These are phyloP conservation scores for Morpho helenor DNA, from an alignment of 2,888 invertebrate species.

Conservation along the genomic window DNA sequence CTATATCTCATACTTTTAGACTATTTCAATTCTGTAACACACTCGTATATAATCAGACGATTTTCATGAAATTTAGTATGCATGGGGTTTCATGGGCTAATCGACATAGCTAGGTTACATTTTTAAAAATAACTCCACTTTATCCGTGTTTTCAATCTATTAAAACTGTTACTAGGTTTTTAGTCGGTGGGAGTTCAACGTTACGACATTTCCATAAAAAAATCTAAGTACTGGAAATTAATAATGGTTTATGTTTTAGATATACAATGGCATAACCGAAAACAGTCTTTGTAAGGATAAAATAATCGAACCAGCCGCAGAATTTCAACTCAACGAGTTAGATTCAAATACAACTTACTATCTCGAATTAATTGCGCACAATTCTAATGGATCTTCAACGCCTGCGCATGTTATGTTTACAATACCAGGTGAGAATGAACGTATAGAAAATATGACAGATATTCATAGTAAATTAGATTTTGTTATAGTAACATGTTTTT, in stretches of 20 bases:
- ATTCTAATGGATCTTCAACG: constrained; percentile 53
- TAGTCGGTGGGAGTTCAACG: background rate
- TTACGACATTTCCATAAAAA: background rate
- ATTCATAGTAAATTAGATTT: no score
- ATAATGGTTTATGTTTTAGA: constrained; percentile 9
- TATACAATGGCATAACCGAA: constrained; percentile 26
- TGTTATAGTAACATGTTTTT: no score
- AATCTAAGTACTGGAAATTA: background rate
- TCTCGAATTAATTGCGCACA: constrained; percentile 58
- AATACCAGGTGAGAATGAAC: constrained; percentile 40
- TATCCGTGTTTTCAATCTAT: background rate
- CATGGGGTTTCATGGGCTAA: no score
- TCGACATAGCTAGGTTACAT: no score
- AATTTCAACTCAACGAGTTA: constrained; percentile 41
- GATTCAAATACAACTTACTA: constrained; percentile 53
- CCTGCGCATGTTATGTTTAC: constrained; percentile 42
- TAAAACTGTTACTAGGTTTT: background rate
- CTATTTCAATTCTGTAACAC: no score
- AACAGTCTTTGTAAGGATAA: constrained; percentile 41
- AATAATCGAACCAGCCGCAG: constrained; percentile 35
- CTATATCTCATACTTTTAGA: no score
- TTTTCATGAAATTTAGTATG: no score
- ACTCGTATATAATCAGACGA: no score
- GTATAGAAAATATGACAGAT: no score
- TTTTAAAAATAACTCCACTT: no score